Evolutionary conservation across 2,888 invertebrate species (phyloP), one percentile per base, ranked within the genome.

Genomic region (Hemaris fuciformis): DNA sequence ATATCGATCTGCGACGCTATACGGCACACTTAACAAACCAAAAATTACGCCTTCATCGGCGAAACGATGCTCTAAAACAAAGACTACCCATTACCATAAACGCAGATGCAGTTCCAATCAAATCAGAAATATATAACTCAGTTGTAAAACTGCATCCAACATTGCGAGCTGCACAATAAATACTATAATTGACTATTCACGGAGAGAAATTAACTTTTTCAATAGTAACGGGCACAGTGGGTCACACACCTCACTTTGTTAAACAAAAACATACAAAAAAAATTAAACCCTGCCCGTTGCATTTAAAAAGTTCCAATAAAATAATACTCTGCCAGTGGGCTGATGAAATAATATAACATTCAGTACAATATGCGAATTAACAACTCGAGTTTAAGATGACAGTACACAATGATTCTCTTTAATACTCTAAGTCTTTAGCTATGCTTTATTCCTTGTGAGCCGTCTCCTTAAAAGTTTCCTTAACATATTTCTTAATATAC

Each of bases 151-250:
- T 73, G 77, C 76, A 79, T 69, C 83, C 81, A 76, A 66, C 74
- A 73, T 71, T 65, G 68, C 27, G 13, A 43, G 65, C 73, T 80
- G 79, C 69, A 70, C 75, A 80, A 82, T 83, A 81, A 83, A 84
- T 81, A 84, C 79, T 83, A 77, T 78, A 83, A 83, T 81, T 81
- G 83, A 83, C 81, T 82, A 84, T 77, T 74, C 77, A 73, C 72
- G 71, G 77, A 76, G 78, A 72, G 76, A 79, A 75, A 78, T 76
- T 45, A 46, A 64, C 48, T n/a, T 42, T 41, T 42, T 43, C 6
- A 42, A 46, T 34, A 13, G 38, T 38, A 43, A 60, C 34, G 22
- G 45, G 46, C 23, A 46, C 18, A 23, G 13, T 60, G 15, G 8
- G 15, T 15, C 59, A 18, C 38, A 31, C 6, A 1, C 10, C 53